A percentile compares a stretch with the other conserved stretches of the same genome.
phyloP scores from a whole-genome alignment of 1,140 invertebrate species.

The Drepana arcuata region DNA sequence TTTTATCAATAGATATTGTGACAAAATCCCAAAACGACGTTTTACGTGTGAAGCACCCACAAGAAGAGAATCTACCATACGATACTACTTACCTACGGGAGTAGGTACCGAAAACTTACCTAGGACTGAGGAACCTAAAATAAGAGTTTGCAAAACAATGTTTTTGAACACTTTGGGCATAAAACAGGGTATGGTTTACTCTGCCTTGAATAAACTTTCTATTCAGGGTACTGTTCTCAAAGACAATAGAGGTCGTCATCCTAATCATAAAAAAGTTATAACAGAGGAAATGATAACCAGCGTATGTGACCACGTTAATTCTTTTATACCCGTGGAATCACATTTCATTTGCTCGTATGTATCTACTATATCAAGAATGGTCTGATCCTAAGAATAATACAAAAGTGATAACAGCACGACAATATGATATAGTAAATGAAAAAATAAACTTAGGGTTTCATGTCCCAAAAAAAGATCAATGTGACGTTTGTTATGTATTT shows the following conservation, averaged over 20 bases:
- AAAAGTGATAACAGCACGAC: constrained; percentile 4
- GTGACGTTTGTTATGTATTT: constrained; percentile 10
- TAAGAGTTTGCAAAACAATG: constrained; percentile 7
- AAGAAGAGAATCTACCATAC: constrained; percentile 4
- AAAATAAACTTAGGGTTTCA: constrained; percentile 12
- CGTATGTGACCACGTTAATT: constrained; percentile 15
- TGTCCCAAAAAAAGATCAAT: constrained; percentile 12
- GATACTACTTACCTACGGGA: constrained; percentile 3
- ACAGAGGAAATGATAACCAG: constrained; percentile 2
- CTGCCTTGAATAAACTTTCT: constrained; percentile 5
- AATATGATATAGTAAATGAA: constrained; percentile 13
- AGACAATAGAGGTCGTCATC: constrained; percentile 2
- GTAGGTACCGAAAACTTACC: constrained; percentile 1
- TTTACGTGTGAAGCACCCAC: constrained; percentile 3
- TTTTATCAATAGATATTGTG: constrained; percentile 6
- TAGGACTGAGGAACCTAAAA: constrained; percentile 2
- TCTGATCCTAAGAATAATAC: constrained; percentile 1
- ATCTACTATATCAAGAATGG: constrained; percentile 13
- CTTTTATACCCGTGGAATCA: constrained; percentile 12
- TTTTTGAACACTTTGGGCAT: constrained; percentile 9
- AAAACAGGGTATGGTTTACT: constrained; percentile 3
- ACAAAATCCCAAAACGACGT: constrained; percentile 5
- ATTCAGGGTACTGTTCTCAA: constrained; percentile 4
- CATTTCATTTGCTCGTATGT: constrained; percentile 14
- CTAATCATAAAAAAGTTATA: constrained; percentile 1